phyloP scores from a whole-genome alignment of 2,113 vertebrate species.

The Thermophis baileyi region DNA sequence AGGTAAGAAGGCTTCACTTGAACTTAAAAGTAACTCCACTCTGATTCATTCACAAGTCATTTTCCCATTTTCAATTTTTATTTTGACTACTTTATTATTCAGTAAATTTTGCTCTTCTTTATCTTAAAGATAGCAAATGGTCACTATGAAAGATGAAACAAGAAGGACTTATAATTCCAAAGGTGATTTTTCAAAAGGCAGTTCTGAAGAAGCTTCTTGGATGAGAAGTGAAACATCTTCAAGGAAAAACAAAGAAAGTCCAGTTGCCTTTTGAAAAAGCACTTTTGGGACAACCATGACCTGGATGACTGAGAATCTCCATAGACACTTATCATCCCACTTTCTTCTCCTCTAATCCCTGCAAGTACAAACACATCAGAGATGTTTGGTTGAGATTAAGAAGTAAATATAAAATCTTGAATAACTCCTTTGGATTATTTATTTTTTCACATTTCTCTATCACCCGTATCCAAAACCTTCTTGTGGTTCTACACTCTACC shows the following conservation, averaged over 20 bases:
- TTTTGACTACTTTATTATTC: neutral
- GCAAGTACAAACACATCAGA: neutral
- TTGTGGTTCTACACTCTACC: neutral
- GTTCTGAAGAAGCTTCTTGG: no score
- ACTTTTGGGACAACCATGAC: neutral
- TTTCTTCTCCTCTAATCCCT: neutral
- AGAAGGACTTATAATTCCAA: neutral
- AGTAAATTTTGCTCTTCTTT: neutral
- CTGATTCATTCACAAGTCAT: neutral
- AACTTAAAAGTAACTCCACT: neutral
- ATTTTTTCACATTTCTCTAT: neutral
- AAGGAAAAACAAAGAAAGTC: no score
- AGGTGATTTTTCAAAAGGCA: neutral
- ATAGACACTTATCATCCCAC: neutral
- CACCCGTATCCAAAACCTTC: neutral
- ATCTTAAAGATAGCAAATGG: fast-evolving
- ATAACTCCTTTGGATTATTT: neutral
- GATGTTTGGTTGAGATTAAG: neutral
- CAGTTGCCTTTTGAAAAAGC: no score
- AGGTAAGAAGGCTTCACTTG: neutral
- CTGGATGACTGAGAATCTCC: neutral
- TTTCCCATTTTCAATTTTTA: neutral
- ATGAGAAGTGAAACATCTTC: no score
- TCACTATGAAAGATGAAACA: neutral
- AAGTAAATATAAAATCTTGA: neutral